Base-by-base conservation (phyloP, 2,888 invertebrate species). In the Nowickia ferox region DNA sequence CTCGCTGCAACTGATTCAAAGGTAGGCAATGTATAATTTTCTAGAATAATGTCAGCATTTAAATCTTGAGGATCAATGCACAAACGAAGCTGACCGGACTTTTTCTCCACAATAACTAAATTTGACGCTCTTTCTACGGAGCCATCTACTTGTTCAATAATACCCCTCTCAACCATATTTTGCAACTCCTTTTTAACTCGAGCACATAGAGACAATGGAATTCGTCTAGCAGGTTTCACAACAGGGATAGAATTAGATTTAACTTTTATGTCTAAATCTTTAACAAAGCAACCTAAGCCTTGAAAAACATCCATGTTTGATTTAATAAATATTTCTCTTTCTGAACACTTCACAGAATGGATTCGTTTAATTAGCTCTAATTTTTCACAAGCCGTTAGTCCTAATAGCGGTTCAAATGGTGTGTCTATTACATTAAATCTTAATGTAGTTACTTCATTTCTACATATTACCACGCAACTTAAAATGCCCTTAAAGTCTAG, bases 1-100 rank as follows among this genome's bases (percentile, higher is more conserved):
- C 74, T 63, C 38, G 87, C 46, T 11, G 83, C 71, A 51, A 89
- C 87, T 59, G 88, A 87, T 22, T 89, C 89, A 57, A 88, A 59
- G 3, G 65, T 19, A 9, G 48, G 30, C 30, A 65, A 22, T 65
- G 30, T 22, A 22, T 22, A 15, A 48, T 65, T 51, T 85, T 84
- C 81, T 22, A 22, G 22, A 22, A 22, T 1, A 22, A 22, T 22
- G 22, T 22, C 80, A 10, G 51, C 65, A 44, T 87, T 87, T 3
- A 85, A n/a, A 71, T 87, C 51, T 65, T 85, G 63, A 17, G 88
- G 84, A 63, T 87, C 87, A n/a, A 87, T 72, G 40, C 87, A 88
- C 22, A 87, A 72, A n/a, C n/a, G 30, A 30, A 30, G 2, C 30
- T 30, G 30, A 30, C 30, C 4, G 30, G 30, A 30, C 30, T 3